Percentiles rank a stretch among this genome's conserved stretches.
Evolutionary conservation across 1,140 invertebrate species (phyloP).

Genomic region (Drosophila arawakana): DNA sequence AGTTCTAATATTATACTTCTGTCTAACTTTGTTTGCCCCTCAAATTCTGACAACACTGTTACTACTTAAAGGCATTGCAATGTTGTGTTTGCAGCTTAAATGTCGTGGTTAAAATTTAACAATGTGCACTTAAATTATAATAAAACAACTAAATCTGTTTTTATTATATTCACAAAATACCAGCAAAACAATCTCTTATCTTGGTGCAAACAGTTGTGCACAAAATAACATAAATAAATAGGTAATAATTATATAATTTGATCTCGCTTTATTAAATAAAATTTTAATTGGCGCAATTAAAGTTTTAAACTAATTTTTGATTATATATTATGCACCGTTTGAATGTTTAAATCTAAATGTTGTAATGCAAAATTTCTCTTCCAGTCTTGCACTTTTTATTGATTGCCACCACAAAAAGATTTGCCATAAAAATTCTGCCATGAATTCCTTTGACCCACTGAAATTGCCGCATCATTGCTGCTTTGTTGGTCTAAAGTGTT

Average conservation of each 20-base stretch:
- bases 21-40: too few relatives aligned
- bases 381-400: neutral
- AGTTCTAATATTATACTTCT: too few relatives aligned
- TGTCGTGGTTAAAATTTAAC: constrained; percentile 18
- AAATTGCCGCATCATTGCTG: constrained; percentile 66
- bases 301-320: too few relatives aligned
- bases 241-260: neutral
- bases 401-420: constrained; percentile 6
- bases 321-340: too few relatives aligned
- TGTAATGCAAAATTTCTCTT: too few relatives aligned
- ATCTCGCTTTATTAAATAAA: neutral
- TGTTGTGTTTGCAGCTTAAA: constrained; percentile 12
- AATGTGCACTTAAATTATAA: constrained; percentile 8
- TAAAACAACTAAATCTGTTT: neutral
- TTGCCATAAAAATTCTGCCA: neutral
- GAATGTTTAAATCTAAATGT: too few relatives aligned
- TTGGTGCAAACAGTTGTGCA: neutral
- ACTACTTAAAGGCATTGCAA: neutral
- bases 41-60: too few relatives aligned
- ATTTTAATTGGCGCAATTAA: neutral
- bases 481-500: neutral
- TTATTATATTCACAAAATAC: constrained; percentile 7
- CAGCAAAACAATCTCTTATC: constrained; percentile 4
- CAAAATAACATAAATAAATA: constrained; percentile 1
- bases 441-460: constrained; percentile 50